Conservation (phyloP, 2,797 vertebrate species). For the Anniella stebbinsi region DNA sequence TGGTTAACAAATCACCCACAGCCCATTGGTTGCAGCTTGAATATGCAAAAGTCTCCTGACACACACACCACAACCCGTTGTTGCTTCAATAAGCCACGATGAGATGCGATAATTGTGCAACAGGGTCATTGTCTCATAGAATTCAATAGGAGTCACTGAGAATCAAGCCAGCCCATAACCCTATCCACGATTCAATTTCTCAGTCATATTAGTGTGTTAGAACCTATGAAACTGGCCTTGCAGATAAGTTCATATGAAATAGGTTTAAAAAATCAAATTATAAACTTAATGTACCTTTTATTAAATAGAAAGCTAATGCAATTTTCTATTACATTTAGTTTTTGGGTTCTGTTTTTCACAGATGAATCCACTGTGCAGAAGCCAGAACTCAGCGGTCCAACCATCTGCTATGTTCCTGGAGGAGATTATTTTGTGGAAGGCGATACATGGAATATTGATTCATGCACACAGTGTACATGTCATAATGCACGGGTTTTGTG, state of each 20-base stretch:
- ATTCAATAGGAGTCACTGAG: neutral
- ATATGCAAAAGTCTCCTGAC: too few species aligned
- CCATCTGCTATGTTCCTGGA: constrained; percentile 88
- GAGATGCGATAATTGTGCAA: too few species aligned
- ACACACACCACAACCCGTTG: too few species aligned
- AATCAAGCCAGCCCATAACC: neutral
- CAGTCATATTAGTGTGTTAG: neutral
- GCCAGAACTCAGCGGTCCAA: constrained; percentile 84
- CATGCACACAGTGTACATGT: constrained; percentile 90
- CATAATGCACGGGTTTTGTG: constrained; percentile 89
- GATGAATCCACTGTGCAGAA: constrained; percentile 85
- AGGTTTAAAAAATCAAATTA: neutral
- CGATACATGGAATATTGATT: constrained; percentile 92
- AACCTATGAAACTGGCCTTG: neutral
- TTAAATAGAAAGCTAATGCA: neutral
- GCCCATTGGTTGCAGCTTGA: too few species aligned
- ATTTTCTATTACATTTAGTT: constrained; percentile 28
- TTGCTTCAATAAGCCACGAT: too few species aligned
- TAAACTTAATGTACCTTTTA: neutral
- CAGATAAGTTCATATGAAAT: constrained; percentile 1
- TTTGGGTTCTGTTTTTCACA: constrained; percentile 66
- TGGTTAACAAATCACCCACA: too few species aligned
- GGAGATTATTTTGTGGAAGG: constrained; percentile 91
- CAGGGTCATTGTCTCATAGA: neutral
- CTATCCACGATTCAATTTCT: too few species aligned